Conservation (phyloP, 2,797 vertebrate genomes). For the Ceryle rudis region DNA sequence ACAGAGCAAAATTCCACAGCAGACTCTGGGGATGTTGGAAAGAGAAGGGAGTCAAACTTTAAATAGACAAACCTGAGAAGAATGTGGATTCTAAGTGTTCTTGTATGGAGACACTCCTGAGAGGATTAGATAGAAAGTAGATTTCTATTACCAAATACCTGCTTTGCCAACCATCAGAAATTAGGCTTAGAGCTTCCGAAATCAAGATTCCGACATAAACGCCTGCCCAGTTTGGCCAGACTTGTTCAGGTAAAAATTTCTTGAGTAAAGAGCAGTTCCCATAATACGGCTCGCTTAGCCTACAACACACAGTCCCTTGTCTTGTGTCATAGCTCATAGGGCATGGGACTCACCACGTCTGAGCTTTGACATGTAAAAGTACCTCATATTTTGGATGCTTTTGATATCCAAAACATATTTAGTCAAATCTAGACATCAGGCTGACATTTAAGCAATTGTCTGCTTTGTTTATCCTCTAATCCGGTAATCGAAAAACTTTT, state of each 20-base stretch:
- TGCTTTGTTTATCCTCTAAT: not conserved
- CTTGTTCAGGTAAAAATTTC: not conserved
- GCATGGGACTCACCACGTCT: not conserved
- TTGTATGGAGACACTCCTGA: not conserved
- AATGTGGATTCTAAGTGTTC: not conserved
- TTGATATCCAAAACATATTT: not conserved
- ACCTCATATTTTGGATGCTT: not conserved
- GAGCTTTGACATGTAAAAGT: not conserved
- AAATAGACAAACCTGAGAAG: not conserved
- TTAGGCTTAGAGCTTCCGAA: not conserved
- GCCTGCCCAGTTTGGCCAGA: not conserved
- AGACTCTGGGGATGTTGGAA: not conserved
- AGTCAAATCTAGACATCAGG: not conserved
- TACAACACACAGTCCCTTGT: not conserved
- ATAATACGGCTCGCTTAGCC: not conserved
- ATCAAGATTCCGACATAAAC: not conserved
- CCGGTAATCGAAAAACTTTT: not conserved
- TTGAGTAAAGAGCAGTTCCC: not conserved
- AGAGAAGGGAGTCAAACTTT: not conserved
- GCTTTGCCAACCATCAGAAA: not conserved
- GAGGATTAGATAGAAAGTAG: not conserved
- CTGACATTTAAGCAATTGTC: not conserved
- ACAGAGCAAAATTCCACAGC: not conserved
- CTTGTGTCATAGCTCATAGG: not conserved
- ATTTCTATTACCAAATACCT: not conserved